Evolutionary conservation across 2,888 invertebrate genomes (phyloP).

Genomic region (Nephrocerus scutellatus): DNA sequence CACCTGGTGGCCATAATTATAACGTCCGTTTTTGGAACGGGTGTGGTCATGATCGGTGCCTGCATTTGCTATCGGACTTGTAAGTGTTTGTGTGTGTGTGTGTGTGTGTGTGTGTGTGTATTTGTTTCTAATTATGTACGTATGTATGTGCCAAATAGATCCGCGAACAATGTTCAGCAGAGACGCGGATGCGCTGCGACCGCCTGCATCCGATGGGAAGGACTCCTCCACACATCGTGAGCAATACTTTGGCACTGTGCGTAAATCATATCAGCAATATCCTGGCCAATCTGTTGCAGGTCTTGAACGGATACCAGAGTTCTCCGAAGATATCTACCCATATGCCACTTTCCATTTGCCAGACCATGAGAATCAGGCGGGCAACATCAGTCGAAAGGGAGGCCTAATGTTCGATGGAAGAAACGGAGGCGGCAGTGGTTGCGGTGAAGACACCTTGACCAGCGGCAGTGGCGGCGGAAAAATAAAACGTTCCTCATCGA

Average conservation of each 20-base stretch:
- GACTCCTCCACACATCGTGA: slow-evolving; percentile 48
- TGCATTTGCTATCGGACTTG: slow-evolving; percentile 53
- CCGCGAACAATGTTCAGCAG: slow-evolving; percentile 35
- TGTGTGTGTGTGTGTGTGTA: too few species aligned
- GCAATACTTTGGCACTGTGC: slow-evolving; percentile 51
- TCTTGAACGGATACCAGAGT: slow-evolving; percentile 54
- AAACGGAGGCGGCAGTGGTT: slow-evolving; percentile 32
- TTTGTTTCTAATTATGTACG: not conserved
- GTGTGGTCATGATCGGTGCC: slow-evolving; percentile 52
- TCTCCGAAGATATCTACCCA: slow-evolving; percentile 57
- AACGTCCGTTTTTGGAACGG: slow-evolving; percentile 48
- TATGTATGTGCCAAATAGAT: slow-evolving; percentile 24
- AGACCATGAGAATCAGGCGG: slow-evolving; percentile 52
- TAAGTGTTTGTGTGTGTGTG: slow-evolving; percentile 37
- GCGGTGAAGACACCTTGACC: slow-evolving; percentile 33
- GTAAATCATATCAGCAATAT: slow-evolving; percentile 49
- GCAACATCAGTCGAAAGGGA: slow-evolving; percentile 46
- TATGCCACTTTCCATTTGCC: slow-evolving; percentile 56
- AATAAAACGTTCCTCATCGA: slow-evolving; percentile 31
- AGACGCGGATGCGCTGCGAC: slow-evolving; percentile 33
- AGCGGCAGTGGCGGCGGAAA: slow-evolving; percentile 32
- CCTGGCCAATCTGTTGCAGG: slow-evolving; percentile 42
- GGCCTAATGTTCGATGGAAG: slow-evolving; percentile 37
- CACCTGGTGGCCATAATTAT: slow-evolving; percentile 42
- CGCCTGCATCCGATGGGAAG: slow-evolving; percentile 30